Base-by-base conservation (phyloP, 1,140 invertebrate species). In the Lasaia peninsularis region DNA sequence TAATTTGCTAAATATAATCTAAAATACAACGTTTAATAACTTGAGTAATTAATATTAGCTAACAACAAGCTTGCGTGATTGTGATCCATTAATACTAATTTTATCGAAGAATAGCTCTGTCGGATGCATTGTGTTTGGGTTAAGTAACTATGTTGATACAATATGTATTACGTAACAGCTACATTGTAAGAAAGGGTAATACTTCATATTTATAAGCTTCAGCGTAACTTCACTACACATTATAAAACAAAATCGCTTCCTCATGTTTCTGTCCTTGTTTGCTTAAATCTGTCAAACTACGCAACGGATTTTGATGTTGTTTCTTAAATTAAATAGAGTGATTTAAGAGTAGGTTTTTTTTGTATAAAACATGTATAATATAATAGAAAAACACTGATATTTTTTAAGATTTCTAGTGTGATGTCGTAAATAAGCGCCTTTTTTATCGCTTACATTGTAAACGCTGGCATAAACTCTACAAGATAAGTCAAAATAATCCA, bases 51-150 rank as follows among this genome's bases (percentile, higher is more conserved):
- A 44, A 20, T 44, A 44, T 44, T 44, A 44, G 16, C 14, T 18
- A 44, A 16, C 9, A 44, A 44, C 40, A 44, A 44, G 40, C 18
- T 44, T 44, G 40, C 40, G 40, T 44, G 40, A 44, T 44, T 20
- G 40, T 44, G 18, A 44, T 44, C 40, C 40, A 44, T 44, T 44
- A 44, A 44, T 44, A 44, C 40, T 44, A 44, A 44, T 44, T 44
- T 44, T 44, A 44, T 44, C 40, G 40, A 44, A 44, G 40, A 44
- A 20, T 44, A 44, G 40, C 16, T 44, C 10, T 44, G 11, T 11
- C 40, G 40, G 40, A 20, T 44, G 40, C 16, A 44, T 44, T 44
- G 40, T 44, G 40, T 44, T 44, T 11, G 18, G 10, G 40, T 44
- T 44, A 21, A 20, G 40, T 44, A 44, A 44, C 16, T 18, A 44